Evolutionary conservation across 2,888 invertebrate species (phyloP).

Genomic region (Globia sparganii): DNA sequence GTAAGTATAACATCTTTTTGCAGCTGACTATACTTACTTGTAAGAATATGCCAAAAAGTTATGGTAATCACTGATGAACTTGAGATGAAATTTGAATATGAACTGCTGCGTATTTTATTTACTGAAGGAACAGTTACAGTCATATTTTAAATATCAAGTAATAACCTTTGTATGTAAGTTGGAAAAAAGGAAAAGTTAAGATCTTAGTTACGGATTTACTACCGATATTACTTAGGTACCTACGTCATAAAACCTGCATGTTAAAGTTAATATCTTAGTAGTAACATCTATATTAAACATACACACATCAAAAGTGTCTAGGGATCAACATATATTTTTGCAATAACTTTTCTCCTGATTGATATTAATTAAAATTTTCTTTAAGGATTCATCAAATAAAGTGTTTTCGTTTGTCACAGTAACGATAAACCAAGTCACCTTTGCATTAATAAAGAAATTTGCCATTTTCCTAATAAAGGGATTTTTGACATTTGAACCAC

Average conservation of each 20-base stretch:
- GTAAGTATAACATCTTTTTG: background rate
- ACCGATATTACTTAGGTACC: background rate
- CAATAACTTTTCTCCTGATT: too few relatives aligned
- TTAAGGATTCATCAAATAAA: too few relatives aligned
- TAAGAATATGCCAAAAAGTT: constrained; percentile 8
- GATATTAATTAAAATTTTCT: too few relatives aligned
- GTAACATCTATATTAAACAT: background rate
- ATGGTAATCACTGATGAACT: constrained; percentile 36
- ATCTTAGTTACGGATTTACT: constrained; percentile 16
- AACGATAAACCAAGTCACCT: too few relatives aligned
- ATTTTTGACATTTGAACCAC: too few relatives aligned
- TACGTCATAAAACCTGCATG: background rate
- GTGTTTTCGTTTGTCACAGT: too few relatives aligned
- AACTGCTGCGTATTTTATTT: constrained; percentile 4
- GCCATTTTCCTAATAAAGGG: too few relatives aligned
- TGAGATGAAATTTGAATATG: constrained; percentile 24
- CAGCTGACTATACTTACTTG: background rate
- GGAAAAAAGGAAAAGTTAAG: background rate
- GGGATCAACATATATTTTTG: too few relatives aligned
- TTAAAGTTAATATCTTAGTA: background rate
- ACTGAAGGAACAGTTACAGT: constrained; percentile 7
- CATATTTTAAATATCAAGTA: constrained; percentile 27
- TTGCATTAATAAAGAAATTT: too few relatives aligned
- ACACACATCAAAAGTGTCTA: too few relatives aligned
- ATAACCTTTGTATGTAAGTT: constrained; percentile 15